phyloP scores from a whole-genome alignment of 2,113 vertebrate species.

The Ceyx cyanopectus region DNA sequence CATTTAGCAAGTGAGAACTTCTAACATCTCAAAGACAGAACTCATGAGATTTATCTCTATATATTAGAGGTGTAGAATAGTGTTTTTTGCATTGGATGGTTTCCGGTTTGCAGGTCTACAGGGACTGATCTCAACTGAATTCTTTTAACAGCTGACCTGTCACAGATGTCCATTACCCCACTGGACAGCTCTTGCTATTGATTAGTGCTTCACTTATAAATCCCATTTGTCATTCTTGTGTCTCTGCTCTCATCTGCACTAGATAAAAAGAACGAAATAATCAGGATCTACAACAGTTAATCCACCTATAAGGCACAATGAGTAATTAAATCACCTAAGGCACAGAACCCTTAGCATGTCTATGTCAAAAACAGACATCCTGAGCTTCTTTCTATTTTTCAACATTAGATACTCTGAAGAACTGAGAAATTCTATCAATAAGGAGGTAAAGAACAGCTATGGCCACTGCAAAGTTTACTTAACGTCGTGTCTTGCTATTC shows the following conservation, averaged over 20 bases:
- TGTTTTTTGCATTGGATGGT: slow-evolving; percentile 53
- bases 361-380: neutral
- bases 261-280: slow-evolving; percentile 69
- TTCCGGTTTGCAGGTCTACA: slow-evolving; percentile 79
- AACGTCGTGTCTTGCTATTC: neutral
- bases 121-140: slow-evolving; percentile 85
- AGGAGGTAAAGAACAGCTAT: slow-evolving; percentile 16
- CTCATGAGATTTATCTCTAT: slow-evolving; percentile 60
- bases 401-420: neutral
- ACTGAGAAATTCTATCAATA: slow-evolving; percentile 13
- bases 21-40: slow-evolving; percentile 42
- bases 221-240: slow-evolving; percentile 85
- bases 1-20: slow-evolving; percentile 35
- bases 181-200: slow-evolving; percentile 92
- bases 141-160: slow-evolving; percentile 82
- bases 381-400: neutral
- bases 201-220: slow-evolving; percentile 83
- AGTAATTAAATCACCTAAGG: slow-evolving; percentile 72
- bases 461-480: slow-evolving; percentile 14
- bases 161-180: slow-evolving; percentile 92
- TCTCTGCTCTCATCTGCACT: slow-evolving; percentile 77
- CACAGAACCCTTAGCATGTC: neutral
- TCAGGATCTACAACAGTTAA: slow-evolving; percentile 77
- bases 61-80: slow-evolving; percentile 59
- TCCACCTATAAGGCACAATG: slow-evolving; percentile 70